A percentile compares a stretch with the other conserved stretches of the same genome.
These are phyloP conservation scores for Brassicogethes aeneus DNA, from an alignment of 2,888 invertebrate genomes.

Conservation along the genomic window DNA sequence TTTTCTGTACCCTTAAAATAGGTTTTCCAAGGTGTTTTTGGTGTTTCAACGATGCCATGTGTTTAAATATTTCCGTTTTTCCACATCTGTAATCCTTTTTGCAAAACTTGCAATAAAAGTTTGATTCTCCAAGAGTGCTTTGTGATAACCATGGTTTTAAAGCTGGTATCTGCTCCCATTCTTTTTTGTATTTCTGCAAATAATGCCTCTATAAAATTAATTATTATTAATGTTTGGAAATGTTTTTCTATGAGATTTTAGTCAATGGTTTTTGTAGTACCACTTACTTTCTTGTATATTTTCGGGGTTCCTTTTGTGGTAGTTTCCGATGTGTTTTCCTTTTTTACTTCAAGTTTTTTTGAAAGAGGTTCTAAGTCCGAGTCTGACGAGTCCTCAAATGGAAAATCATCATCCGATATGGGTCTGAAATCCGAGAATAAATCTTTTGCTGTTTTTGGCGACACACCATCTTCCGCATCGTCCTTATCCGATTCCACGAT, in stretches of 20 bases:
- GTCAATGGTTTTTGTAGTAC: no score
- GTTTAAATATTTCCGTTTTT: constrained; percentile 34
- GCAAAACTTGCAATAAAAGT: constrained; percentile 37
- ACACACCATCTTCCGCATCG: constrained; percentile 16
- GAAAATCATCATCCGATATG: constrained; percentile 21
- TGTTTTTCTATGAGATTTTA: not conserved
- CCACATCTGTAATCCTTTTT: constrained; percentile 37
- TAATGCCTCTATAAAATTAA: constrained; percentile 21
- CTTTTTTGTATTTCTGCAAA: constrained; percentile 35
- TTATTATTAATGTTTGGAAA: not conserved
- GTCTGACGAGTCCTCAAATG: constrained; percentile 21
- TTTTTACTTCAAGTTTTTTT: constrained; percentile 8
- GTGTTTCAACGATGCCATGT: constrained; percentile 36
- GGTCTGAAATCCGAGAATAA: constrained; percentile 30
- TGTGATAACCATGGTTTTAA: constrained; percentile 36
- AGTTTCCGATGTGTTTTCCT: constrained; percentile 2
- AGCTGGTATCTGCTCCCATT: constrained; percentile 36
- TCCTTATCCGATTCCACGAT: constrained; percentile 11
- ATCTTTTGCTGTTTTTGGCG: constrained; percentile 27
- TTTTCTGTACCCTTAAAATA: constrained; percentile 25
- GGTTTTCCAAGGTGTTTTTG: constrained; percentile 23
- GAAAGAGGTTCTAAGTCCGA: constrained; percentile 11
- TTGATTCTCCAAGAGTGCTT: constrained; percentile 33
- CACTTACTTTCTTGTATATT: constrained; percentile 1
- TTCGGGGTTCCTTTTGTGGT: constrained; percentile 6